phyloP scores from a whole-genome alignment of 2,113 vertebrate genomes.

The Cyanoliseus patagonus region DNA sequence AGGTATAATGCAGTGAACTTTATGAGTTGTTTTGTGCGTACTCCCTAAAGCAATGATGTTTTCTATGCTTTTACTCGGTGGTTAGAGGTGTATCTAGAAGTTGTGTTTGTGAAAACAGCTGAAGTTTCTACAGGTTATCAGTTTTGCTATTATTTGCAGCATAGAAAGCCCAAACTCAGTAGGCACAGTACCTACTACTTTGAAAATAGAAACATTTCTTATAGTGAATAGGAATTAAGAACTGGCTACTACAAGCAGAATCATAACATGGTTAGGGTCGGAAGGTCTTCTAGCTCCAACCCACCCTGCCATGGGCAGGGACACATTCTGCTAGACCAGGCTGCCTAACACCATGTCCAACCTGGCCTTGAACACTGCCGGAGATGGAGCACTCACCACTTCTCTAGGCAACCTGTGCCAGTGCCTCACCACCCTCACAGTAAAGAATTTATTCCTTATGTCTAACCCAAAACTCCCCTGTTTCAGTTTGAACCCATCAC shows the following conservation, averaged over 20 bases:
- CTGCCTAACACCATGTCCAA: not conserved
- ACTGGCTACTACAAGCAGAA: not conserved
- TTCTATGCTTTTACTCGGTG: not conserved
- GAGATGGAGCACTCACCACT: not conserved
- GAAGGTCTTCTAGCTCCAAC: not conserved
- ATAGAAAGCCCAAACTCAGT: not conserved
- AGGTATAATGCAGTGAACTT: not conserved
- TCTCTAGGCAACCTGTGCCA: not conserved
- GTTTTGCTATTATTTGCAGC: not conserved
- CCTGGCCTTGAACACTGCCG: not conserved
- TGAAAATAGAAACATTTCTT: not conserved
- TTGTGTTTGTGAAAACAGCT: not conserved
- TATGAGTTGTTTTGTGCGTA: not conserved
- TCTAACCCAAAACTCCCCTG: not conserved
- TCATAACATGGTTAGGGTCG: not conserved
- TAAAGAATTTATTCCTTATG: not conserved
- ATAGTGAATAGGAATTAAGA: not conserved
- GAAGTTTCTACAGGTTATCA: not conserved
- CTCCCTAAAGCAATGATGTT: not conserved
- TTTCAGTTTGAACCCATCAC: not conserved
- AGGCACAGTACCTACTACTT: not conserved
- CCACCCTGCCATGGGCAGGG: not conserved
- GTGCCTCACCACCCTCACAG: not conserved
- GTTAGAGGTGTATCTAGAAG: not conserved
- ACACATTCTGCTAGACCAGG: not conserved